Conservation (phyloP, 2,888 invertebrate species). For the Paralinhomoeus sp. region DNA sequence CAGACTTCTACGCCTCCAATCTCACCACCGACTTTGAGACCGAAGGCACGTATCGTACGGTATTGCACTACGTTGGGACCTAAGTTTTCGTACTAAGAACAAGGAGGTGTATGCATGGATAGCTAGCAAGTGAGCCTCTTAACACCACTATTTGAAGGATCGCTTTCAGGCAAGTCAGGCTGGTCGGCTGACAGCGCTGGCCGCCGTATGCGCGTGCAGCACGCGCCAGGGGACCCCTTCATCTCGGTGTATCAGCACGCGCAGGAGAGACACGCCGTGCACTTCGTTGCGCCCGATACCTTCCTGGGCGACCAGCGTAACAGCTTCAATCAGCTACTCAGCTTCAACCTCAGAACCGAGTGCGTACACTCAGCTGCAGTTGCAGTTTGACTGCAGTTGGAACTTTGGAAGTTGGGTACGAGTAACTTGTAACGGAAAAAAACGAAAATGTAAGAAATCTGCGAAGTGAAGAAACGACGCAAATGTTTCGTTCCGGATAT, state of each 20-base stretch:
- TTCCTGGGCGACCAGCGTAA: conserved; percentile 8
- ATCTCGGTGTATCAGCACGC: conserved; percentile 11
- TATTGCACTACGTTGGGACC: no score
- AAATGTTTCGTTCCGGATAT: no score
- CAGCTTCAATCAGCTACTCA: no score
- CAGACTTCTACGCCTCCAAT: conserved; percentile 50
- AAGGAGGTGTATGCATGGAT: neutral
- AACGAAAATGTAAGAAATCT: no score
- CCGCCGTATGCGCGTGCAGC: conserved; percentile 16
- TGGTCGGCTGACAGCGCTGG: conserved; percentile 14
- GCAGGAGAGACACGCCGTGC: conserved; percentile 45
- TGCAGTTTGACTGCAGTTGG: no score
- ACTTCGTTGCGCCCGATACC: conserved; percentile 59
- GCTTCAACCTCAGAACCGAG: no score
- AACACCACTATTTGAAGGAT: neutral
- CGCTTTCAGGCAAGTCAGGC: conserved; percentile 11
- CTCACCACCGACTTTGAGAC: conserved; percentile 64
- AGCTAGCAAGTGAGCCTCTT: neutral
- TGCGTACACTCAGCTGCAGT: no score
- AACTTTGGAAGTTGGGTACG: no score
- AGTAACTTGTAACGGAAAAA: no score
- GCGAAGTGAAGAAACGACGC: no score
- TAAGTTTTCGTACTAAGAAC: no score
- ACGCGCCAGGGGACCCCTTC: conserved; percentile 17
- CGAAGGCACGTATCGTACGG: no score